phyloP scores from a whole-genome alignment of 2,113 vertebrate genomes.

The Pelusios castaneus region DNA sequence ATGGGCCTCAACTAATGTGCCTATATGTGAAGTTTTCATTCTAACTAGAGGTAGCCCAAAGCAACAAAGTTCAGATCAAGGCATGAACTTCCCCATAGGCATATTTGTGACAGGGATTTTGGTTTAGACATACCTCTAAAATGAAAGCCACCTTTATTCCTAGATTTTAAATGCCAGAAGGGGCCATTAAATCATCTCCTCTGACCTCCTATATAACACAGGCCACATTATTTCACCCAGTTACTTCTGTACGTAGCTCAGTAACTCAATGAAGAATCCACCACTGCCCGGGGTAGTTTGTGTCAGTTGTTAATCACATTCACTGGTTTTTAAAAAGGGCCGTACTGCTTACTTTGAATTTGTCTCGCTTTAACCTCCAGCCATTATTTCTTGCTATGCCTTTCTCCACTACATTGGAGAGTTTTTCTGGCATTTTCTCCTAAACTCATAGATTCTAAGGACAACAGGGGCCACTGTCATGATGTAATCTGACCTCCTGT shows the following conservation, averaged over 20 bases:
- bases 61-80: background rate
- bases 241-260: fast-evolving
- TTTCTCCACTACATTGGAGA: background rate
- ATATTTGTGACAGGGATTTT: background rate
- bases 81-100: fast-evolving
- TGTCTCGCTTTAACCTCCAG: background rate
- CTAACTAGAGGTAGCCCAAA: background rate
- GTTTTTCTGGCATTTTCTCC: no score
- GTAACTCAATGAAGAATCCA: background rate
- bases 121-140: background rate
- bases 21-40: background rate
- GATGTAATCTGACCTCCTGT: no score
- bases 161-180: background rate
- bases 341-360: background rate
- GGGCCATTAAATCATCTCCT: background rate
- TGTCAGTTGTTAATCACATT: background rate
- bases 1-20: background rate
- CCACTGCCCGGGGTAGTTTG: background rate
- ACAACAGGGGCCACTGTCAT: no score
- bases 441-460: no score
- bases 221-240: background rate
- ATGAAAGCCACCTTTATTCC: background rate
- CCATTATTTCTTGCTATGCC: background rate
- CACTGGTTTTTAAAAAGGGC: background rate
- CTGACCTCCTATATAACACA: background rate